A percentile compares a stretch with the other conserved stretches of the same genome.
Evolutionary conservation across 2,113 vertebrate genomes (phyloP).

Genomic region (Excalfactoria chinensis): DNA sequence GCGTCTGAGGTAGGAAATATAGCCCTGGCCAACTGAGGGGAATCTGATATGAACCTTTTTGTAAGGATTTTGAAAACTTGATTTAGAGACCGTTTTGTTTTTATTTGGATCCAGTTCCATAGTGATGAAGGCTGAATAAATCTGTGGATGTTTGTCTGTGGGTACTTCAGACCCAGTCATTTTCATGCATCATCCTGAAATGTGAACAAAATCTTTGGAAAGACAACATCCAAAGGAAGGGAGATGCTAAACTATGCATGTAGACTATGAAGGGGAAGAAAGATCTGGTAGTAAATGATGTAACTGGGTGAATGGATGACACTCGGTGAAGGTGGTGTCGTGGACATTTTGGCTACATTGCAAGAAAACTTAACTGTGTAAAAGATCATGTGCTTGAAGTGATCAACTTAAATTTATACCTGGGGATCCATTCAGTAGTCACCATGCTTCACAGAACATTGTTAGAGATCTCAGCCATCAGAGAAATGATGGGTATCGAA

Average conservation of each 20-base stretch:
- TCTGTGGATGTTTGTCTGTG: neutral
- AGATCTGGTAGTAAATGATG: neutral
- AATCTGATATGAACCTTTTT: neutral
- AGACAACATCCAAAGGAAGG: neutral
- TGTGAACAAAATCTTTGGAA: neutral
- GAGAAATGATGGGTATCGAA: neutral
- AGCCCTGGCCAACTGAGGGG: neutral
- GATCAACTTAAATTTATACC: neutral
- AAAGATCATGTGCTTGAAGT: neutral
- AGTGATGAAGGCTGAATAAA: neutral
- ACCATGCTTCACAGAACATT: neutral
- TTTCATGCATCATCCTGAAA: neutral
- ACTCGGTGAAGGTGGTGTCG: neutral
- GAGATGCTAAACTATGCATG: neutral
- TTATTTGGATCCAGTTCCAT: neutral
- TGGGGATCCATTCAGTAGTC: neutral
- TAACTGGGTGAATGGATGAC: neutral
- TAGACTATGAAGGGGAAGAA: neutral
- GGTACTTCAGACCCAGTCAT: neutral
- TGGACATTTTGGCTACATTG: neutral
- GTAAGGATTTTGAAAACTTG: neutral
- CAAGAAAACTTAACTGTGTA: neutral
- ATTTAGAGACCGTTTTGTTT: neutral
- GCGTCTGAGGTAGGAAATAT: neutral
- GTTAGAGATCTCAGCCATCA: neutral